Evolutionary conservation across 2,888 invertebrate genomes (phyloP).

Genomic region (Suillia variegata): DNA sequence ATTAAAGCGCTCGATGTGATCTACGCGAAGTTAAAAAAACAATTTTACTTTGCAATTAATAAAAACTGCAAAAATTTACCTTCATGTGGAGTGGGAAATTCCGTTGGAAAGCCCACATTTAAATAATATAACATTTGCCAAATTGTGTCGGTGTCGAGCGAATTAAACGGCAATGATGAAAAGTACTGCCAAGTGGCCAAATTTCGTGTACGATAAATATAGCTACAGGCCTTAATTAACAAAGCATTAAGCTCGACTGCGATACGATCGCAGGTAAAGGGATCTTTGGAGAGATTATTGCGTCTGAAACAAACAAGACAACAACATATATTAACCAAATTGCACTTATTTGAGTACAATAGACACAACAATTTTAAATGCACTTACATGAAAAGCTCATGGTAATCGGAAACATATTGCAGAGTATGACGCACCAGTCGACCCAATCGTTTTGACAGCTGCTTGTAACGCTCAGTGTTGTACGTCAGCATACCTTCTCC

Average conservation of each 20-base stretch:
- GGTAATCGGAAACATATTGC: slow-evolving; percentile 74
- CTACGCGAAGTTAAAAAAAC: slow-evolving; percentile 35
- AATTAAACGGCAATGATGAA: slow-evolving; percentile 73
- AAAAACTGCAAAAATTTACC: slow-evolving; percentile 21
- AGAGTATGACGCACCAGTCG: slow-evolving; percentile 73
- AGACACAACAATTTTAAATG: background rate
- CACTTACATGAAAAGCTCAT: slow-evolving; percentile 53
- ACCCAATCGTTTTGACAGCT: slow-evolving; percentile 73
- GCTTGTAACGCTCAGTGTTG: slow-evolving; percentile 65
- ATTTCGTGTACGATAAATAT: slow-evolving; percentile 73
- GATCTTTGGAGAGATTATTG: slow-evolving; percentile 59
- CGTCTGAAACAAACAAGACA: slow-evolving; percentile 39
- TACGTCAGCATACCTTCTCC: slow-evolving; percentile 72
- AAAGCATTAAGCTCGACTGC: slow-evolving; percentile 77
- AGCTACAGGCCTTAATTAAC: slow-evolving; percentile 71
- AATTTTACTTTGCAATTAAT: background rate
- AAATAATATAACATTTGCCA: slow-evolving; percentile 72
- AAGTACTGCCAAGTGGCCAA: slow-evolving; percentile 83
- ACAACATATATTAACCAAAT: background rate
- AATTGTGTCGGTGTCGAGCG: slow-evolving; percentile 65
- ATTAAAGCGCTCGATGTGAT: slow-evolving; percentile 63
- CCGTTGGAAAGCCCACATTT: slow-evolving; percentile 64
- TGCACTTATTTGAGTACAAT: background rate
- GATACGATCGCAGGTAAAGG: slow-evolving; percentile 65
- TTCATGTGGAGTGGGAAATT: slow-evolving; percentile 39